A percentile compares a stretch with the other conserved stretches of the same genome.
Evolutionary conservation across 1,140 invertebrate genomes (phyloP).

Genomic region (Drosophila albomicans): DNA sequence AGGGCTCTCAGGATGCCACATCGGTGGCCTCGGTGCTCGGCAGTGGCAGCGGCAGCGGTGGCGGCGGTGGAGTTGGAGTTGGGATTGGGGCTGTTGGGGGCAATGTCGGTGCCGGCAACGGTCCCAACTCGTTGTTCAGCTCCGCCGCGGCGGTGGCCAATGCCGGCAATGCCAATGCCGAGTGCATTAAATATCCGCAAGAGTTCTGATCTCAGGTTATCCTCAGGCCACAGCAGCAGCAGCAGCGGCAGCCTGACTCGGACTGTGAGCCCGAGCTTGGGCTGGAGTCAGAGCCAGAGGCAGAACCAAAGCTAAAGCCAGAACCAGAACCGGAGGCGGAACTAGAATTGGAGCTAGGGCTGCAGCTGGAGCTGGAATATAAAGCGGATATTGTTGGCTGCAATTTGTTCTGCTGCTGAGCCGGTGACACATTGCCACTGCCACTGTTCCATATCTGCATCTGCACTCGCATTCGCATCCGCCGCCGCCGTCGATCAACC

Average conservation of each 20-base stretch:
- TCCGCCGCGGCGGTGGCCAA: slow-evolving; percentile 59
- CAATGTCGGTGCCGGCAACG: slow-evolving; percentile 48
- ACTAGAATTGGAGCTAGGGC: slow-evolving; percentile 51
- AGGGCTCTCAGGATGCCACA: slow-evolving; percentile 65
- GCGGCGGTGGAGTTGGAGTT: slow-evolving; percentile 24
- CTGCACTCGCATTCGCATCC: slow-evolving; percentile 48
- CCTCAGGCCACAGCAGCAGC: slow-evolving; percentile 66
- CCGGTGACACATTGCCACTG: slow-evolving; percentile 18
- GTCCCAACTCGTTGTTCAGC: slow-evolving; percentile 69
- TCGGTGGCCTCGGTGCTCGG: slow-evolving; percentile 28
- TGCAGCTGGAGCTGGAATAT: slow-evolving; percentile 65
- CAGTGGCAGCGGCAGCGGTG: slow-evolving; percentile 39
- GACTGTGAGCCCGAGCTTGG: slow-evolving; percentile 31
- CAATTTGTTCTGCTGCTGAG: slow-evolving; percentile 76
- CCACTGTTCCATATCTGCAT: slow-evolving; percentile 13
- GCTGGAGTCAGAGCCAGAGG: slow-evolving; percentile 37
- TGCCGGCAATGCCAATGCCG: slow-evolving; percentile 74
- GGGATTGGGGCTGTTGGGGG: slow-evolving; percentile 9
- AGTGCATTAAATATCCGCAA: slow-evolving; percentile 85
- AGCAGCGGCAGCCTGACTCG: slow-evolving; percentile 30
- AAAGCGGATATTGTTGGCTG: slow-evolving; percentile 73
- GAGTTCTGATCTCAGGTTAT: slow-evolving; percentile 85
- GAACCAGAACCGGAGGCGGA: slow-evolving; percentile 11
- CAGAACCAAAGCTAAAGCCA: slow-evolving; percentile 63
- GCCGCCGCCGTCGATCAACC: slow-evolving; percentile 74